A percentile compares a stretch with the other conserved stretches of the same genome.
These are phyloP conservation scores for Eupithecia subumbrata DNA, from an alignment of 2,888 invertebrate species.

Conservation along the genomic window DNA sequence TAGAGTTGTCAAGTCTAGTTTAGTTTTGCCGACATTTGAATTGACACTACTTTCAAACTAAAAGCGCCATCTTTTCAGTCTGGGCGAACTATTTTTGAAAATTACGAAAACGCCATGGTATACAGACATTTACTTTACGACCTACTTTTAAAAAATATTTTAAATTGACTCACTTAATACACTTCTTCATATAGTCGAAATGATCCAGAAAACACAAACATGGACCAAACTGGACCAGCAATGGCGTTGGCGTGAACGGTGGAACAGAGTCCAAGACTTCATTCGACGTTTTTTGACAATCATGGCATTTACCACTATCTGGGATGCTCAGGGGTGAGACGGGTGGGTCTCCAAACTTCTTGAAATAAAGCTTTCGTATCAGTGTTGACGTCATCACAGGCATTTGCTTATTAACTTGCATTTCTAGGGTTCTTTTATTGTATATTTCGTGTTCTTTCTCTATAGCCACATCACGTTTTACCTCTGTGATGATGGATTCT, in stretches of 20 bases:
- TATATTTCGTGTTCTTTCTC: constrained; percentile 56
- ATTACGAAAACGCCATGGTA: too few species aligned
- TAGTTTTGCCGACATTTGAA: too few species aligned
- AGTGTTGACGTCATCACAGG: constrained; percentile 52
- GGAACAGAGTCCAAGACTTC: constrained; percentile 48
- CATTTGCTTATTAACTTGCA: constrained; percentile 58
- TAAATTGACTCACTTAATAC: constrained; percentile 52
- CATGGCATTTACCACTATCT: constrained; percentile 28
- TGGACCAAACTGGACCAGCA: constrained; percentile 51
- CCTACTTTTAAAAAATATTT: background rate
- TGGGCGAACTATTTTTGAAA: too few species aligned
- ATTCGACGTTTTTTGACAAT: constrained; percentile 27
- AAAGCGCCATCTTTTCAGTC: too few species aligned
- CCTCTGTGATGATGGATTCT: constrained; percentile 67
- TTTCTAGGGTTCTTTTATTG: constrained; percentile 53
- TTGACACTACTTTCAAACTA: too few species aligned
- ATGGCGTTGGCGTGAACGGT: constrained; percentile 41
- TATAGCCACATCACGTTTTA: constrained; percentile 68
- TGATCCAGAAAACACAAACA: constrained; percentile 60
- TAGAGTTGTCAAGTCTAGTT: too few species aligned
- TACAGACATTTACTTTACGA: background rate
- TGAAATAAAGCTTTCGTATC: constrained; percentile 65
- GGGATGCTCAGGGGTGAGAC: constrained; percentile 38
- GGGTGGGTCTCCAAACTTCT: constrained; percentile 55
- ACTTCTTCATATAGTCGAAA: constrained; percentile 60